Base-by-base conservation (phyloP, 1,140 invertebrate species). In the Chelonus insularis region DNA sequence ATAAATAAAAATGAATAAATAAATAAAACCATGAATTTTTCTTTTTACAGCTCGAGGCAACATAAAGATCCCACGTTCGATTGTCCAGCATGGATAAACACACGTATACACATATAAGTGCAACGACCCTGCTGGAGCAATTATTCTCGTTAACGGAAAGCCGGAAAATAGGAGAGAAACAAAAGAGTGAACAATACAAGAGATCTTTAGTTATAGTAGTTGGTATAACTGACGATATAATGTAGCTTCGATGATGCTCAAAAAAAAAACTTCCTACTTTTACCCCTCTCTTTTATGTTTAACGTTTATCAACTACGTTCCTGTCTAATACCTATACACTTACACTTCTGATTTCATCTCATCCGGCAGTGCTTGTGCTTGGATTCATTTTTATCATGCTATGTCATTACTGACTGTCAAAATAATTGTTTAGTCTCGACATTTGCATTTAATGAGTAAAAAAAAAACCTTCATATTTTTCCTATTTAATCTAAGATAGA, bases 141-240 rank as follows among this genome's bases (percentile, higher is more conserved):
- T 71, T 71, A 69, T 69, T 66, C 62, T 68, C 62, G 66, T 71
- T 71, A 71, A 68, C 62, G 68, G 64, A 71, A 71, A 69, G 67
- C 60, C 61, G 63, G 67, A 64, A 65, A 65, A 61, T 45, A 51
- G 36, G 36, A 36, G 36, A 36, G 39, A 58, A 23, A 37, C 37
- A n/a, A 60, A 37, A 62, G 43, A 43, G 32, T 37, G 54, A 57
- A 62, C 52, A 62, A 62, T 62, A 51, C 4, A 20, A 32, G 20
- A 23, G 11, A n/a, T 36, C 14, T 4, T 7, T 50, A 18, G 9
- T 50, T 50, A 50, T 23, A 29, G 25, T 29, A 2, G 12, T 39
- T n/a, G 37, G 9, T 39, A 39, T 39, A 11, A 39, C 37, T 11
- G 11, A 39, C 37, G 36, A 14, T 20, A 4, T 18, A 14, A 45